Evolutionary conservation across 2,888 invertebrate species (phyloP).

Genomic region (Volucella inflata): DNA sequence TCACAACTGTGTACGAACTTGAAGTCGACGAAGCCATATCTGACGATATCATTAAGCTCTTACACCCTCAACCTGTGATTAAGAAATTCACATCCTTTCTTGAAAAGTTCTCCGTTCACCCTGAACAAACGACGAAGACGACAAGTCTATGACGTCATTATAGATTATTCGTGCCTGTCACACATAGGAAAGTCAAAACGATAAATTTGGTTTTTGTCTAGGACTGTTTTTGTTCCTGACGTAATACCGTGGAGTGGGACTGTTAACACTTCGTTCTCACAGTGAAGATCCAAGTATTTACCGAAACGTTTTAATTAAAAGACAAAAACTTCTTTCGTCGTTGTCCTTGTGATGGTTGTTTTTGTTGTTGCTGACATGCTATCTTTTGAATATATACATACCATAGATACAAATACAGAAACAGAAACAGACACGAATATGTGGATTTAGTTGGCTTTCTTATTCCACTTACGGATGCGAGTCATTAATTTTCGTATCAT

Average conservation of each 20-base stretch:
- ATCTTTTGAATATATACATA: conserved; percentile 30
- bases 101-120: neutral
- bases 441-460: conserved; percentile 46
- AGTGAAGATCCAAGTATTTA: neutral
- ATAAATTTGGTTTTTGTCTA: conserved; percentile 32
- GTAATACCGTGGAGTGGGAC: conserved; percentile 21
- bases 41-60: conserved; percentile 31
- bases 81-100: conserved; percentile 41
- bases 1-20: too few relatives aligned
- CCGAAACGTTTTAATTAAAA: conserved; percentile 60
- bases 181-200: conserved; percentile 1
- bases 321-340: conserved; percentile 28
- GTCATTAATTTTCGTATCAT: conserved; percentile 56
- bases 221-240: neutral
- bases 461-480: conserved; percentile 31
- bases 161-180: neutral
- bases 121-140: neutral
- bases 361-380: conserved; percentile 2
- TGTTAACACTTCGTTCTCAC: conserved; percentile 38
- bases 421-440: neutral
- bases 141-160: conserved; percentile 25
- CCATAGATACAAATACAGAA: neutral
- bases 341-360: neutral
- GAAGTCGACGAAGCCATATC: neutral
- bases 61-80: conserved; percentile 50